Percentiles rank a stretch among this genome's conserved stretches.
Conservation (phyloP, 1,140 invertebrate species). For the Drosophila kepulauana region DNA sequence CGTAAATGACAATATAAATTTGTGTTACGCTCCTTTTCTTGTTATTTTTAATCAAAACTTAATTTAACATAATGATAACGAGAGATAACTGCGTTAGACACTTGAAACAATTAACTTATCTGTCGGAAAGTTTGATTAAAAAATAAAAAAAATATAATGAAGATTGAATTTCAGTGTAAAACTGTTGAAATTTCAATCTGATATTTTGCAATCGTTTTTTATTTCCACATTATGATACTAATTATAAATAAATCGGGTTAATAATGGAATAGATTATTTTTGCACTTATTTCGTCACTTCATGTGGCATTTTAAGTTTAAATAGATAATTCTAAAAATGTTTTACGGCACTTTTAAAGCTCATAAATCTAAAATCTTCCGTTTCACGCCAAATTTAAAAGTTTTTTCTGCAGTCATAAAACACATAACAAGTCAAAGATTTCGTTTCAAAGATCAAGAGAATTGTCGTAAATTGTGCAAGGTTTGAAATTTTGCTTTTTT, state of each 20-base stretch:
- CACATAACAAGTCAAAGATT: constrained; percentile 29
- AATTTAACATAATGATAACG: constrained; percentile 12
- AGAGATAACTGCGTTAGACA: constrained; percentile 2
- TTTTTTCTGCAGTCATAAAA: constrained; percentile 14
- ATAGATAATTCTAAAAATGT: constrained; percentile 6
- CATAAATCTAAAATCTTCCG: constrained; percentile 19
- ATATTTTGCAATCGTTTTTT: background rate
- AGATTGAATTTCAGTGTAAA: background rate
- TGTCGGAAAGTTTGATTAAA: background rate
- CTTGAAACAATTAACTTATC: constrained; percentile 12
- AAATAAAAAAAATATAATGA: background rate
- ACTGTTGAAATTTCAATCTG: background rate
- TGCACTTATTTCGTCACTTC: no score
- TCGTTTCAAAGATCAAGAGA: constrained; percentile 14
- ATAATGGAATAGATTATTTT: background rate
- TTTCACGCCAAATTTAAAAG: constrained; percentile 25
- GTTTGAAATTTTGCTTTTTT: constrained; percentile 25
- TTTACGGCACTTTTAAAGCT: background rate
- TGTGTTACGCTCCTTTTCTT: background rate
- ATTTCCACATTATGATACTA: background rate
- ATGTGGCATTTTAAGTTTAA: background rate
- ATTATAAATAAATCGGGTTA: constrained; percentile 1
- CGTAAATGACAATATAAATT: constrained; percentile 9
- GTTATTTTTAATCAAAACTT: constrained; percentile 10
- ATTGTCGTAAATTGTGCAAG: constrained; percentile 74